Percentiles rank a stretch among this genome's conserved stretches.
Conservation (phyloP, 2,888 invertebrate genomes). For the Lasius platythorax region DNA sequence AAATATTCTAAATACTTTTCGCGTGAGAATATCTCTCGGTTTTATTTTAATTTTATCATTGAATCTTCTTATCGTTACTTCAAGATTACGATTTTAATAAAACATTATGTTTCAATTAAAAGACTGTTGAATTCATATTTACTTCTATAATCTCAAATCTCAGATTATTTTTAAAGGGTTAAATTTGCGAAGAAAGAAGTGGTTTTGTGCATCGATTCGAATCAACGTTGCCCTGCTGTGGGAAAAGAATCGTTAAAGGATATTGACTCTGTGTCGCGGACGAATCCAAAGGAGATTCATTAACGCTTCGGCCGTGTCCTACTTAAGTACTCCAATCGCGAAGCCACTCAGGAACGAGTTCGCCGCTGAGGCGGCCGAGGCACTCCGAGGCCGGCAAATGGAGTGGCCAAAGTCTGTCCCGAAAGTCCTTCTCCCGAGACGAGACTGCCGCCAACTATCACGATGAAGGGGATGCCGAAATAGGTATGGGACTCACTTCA, state of each 20-base stretch:
- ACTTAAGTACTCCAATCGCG: constrained; percentile 77
- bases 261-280: constrained; percentile 70
- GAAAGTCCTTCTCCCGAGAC: constrained; percentile 72
- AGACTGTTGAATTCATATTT: neutral
- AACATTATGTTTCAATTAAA: neutral
- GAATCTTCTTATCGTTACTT: neutral
- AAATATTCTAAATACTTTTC: neutral
- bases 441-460: constrained; percentile 61
- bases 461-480: constrained; percentile 43
- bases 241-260: constrained; percentile 58
- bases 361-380: constrained; percentile 62
- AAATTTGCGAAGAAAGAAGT: neutral
- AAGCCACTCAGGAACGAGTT: constrained; percentile 74
- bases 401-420: constrained; percentile 70
- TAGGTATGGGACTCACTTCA: constrained; percentile 34
- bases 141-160: neutral
- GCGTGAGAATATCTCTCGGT: neutral
- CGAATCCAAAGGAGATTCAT: constrained; percentile 76
- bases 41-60: neutral
- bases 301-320: constrained; percentile 76
- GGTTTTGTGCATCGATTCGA: constrained; percentile 6
- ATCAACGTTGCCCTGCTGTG: neutral
- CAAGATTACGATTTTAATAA: neutral
- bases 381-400: constrained; percentile 65
- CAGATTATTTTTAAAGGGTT: neutral